Conservation (phyloP, 2,113 vertebrate species). For the Poecilia latipinna region DNA sequence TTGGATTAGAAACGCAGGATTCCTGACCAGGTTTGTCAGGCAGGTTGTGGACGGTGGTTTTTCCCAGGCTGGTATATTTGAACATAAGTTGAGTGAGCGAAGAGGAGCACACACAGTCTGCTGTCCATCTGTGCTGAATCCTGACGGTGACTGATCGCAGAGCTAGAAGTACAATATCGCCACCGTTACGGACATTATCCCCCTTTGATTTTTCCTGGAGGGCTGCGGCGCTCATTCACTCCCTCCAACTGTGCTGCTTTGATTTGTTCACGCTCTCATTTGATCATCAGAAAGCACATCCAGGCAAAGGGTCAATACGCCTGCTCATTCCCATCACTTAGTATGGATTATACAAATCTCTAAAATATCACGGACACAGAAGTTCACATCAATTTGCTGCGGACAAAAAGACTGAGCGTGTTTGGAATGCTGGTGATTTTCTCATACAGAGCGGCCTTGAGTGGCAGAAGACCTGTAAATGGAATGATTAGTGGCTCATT, state of each 20-base stretch:
- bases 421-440: too few species aligned
- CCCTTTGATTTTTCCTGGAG: constrained; percentile 12
- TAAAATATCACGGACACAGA: constrained; percentile 7
- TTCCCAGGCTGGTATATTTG: background rate
- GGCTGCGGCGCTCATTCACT: background rate
- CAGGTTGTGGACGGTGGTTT: constrained; percentile 18
- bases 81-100: background rate
- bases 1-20: constrained; percentile 16
- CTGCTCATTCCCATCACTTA: constrained; percentile 10
- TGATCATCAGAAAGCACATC: constrained; percentile 3
- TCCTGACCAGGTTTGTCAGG: constrained; percentile 21
- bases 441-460: too few species aligned
- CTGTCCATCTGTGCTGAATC: background rate
- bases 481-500: too few species aligned
- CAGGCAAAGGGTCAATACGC: background rate
- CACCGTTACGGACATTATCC: background rate
- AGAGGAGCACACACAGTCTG: background rate
- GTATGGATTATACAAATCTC: constrained; percentile 38
- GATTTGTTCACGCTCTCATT: constrained; percentile 12
- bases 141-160: constrained; percentile 25
- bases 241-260: constrained; percentile 3
- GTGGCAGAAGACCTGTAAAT: too few species aligned
- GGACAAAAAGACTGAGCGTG: background rate
- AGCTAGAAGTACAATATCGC: background rate
- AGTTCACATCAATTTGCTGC: constrained; percentile 1